Conservation (phyloP, 2,888 invertebrate species). For the Callimorpha dominula region DNA sequence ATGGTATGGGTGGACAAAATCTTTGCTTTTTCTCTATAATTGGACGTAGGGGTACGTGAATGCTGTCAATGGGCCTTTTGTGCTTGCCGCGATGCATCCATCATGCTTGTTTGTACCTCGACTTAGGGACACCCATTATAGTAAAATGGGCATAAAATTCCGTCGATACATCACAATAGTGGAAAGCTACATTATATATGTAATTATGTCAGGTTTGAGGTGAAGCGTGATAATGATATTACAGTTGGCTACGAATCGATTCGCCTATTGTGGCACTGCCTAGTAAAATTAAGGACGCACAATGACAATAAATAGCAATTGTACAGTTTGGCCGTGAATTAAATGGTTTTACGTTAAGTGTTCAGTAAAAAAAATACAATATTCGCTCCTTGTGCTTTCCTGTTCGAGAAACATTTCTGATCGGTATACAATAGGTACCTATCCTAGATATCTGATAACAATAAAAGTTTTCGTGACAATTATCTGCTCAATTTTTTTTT, state of each 20-base stretch:
- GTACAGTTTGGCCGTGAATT: conserved; percentile 34
- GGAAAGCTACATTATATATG: conserved; percentile 63
- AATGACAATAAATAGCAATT: conserved; percentile 35
- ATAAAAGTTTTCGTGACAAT: conserved; percentile 50
- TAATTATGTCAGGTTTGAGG: conserved; percentile 75
- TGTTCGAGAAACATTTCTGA: conserved; percentile 23
- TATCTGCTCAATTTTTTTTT: conserved; percentile 57
- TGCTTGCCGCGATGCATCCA: conserved; percentile 75
- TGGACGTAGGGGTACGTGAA: conserved; percentile 63
- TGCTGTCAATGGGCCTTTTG: conserved; percentile 75
- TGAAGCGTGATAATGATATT: conserved; percentile 67
- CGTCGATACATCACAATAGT: conserved; percentile 72
- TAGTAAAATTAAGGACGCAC: conserved; percentile 29
- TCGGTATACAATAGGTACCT: conserved; percentile 16
- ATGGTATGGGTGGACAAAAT: conserved; percentile 66
- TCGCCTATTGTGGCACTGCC: conserved; percentile 40
- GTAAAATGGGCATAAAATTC: conserved; percentile 82
- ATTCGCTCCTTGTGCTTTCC: conserved; percentile 2
- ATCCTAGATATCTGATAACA: conserved; percentile 37
- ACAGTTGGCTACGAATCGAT: conserved; percentile 53
- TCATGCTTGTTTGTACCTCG: conserved; percentile 74
- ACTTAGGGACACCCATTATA: conserved; percentile 66
- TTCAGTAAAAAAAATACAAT: conserved; percentile 18
- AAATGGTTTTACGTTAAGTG: conserved; percentile 22
- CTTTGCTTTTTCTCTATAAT: conserved; percentile 70